phyloP scores from a whole-genome alignment of 2,113 vertebrate genomes.

The Conger conger region DNA sequence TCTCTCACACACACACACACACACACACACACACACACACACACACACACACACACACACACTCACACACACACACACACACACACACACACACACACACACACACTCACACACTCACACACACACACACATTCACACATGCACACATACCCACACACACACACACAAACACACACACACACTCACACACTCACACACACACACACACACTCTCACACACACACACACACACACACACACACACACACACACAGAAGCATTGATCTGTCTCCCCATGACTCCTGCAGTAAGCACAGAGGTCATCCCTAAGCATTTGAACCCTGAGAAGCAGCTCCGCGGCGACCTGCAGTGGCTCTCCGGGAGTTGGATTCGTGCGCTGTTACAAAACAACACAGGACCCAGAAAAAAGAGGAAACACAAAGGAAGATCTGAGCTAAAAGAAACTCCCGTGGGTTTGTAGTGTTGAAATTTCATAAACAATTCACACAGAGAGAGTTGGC shows the following conservation, averaged over 20 bases:
- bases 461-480: slow-evolving; percentile 1
- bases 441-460: neutral
- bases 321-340: neutral
- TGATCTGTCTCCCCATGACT: neutral
- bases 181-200: no score
- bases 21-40: no score
- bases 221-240: neutral
- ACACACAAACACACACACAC: no score
- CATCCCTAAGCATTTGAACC: neutral
- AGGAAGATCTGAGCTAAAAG: neutral
- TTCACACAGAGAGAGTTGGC: neutral
- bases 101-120: no score
- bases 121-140: no score
- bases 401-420: neutral
- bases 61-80: no score
- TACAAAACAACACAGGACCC: neutral
- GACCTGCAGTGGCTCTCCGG: neutral
- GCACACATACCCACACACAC: no score
- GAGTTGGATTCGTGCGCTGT: neutral
- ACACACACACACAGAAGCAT: neutral
- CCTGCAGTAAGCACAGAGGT: neutral
- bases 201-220: no score
- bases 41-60: neutral
- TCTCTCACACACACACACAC: no score
- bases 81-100: no score